Evolutionary conservation across 2,113 vertebrate species (phyloP), one percentile per base, ranked within the genome.

Genomic region (Mormoops blainvillei): DNA sequence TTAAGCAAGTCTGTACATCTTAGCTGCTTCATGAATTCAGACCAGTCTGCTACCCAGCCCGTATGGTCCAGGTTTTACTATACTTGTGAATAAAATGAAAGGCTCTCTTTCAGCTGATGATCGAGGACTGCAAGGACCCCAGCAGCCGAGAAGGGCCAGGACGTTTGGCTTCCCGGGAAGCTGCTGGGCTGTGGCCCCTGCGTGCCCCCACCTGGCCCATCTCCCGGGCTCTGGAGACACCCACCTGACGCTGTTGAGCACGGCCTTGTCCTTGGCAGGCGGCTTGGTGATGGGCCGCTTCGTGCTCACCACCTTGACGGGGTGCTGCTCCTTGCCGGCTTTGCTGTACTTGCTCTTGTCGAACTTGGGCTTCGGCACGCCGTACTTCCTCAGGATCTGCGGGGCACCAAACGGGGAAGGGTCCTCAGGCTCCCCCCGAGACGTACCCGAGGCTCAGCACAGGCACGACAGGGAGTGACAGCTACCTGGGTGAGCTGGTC

Each of bases 341-440:
- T 99, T 99, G 98, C 98, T 99, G 98, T 99, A 99, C 97, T 99
- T 99, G 98, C 99, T 99, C 98, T 99, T 99, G 98, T 99, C 99
- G 28, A 99, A 99, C 84, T 99, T 99, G 0, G 99, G 99, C 95
- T 99, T 99, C 1, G 99, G 98, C 65, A 99, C 99, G 0, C 99
- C 99, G 0, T 99, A 99, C 63, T 99, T 99, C 94, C 99, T 98
- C 52, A 99, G 98, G 97, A 99, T 99, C 99, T 99, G 97, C 5
- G 93, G 96, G 65, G 41, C 88, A 1, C 95, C 70, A 61, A 33
- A 89, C 22, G 10, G 0, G 1, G 10, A 0, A 41, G 1, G 1
- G 9, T 10, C n/a, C 84, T 97, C 70, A 92, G 91, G 88, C 73
- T 52, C 1, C 2, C 31, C 54, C 20, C 0, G 1, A 2, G 13